These are phyloP conservation scores for Dryobotodes eremita DNA, from an alignment of 2,888 invertebrate species.

Conservation along the genomic window DNA sequence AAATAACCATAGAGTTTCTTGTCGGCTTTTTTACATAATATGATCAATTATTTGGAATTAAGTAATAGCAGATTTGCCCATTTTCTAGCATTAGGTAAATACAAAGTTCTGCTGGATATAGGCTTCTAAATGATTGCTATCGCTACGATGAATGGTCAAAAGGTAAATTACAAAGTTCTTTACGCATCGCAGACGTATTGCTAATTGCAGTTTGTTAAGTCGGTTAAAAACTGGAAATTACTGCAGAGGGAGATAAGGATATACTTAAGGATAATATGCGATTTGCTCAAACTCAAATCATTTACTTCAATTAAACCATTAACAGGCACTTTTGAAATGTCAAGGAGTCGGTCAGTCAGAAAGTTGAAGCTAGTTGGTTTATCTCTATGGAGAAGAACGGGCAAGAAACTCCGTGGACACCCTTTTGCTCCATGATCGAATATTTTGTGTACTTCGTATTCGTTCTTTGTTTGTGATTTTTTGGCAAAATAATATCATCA, in stretches of 20 bases:
- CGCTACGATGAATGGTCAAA: not conserved
- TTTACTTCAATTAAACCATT: no score
- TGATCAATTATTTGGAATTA: conserved; percentile 6
- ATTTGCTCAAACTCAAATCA: no score
- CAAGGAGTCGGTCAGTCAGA: no score
- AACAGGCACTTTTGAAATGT: no score
- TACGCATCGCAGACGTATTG: not conserved
- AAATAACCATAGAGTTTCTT: conserved; percentile 21
- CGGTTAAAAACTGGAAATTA: not conserved
- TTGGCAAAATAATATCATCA: no score
- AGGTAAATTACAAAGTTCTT: not conserved
- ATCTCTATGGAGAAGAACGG: no score
- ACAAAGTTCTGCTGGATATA: not conserved
- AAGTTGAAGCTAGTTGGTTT: no score
- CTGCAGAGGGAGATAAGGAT: not conserved
- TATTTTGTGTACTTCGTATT: no score
- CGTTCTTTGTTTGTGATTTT: no score
- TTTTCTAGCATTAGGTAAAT: not conserved
- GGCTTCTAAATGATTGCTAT: not conserved
- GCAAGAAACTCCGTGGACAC: no score
- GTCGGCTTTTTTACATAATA: not conserved
- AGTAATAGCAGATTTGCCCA: not conserved
- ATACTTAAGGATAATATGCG: not conserved
- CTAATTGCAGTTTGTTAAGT: not conserved
- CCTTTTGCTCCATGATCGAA: no score